These are phyloP conservation scores for Apodemus speciosus DNA, from an alignment of 2,113 vertebrate species.

Conservation along the genomic window DNA sequence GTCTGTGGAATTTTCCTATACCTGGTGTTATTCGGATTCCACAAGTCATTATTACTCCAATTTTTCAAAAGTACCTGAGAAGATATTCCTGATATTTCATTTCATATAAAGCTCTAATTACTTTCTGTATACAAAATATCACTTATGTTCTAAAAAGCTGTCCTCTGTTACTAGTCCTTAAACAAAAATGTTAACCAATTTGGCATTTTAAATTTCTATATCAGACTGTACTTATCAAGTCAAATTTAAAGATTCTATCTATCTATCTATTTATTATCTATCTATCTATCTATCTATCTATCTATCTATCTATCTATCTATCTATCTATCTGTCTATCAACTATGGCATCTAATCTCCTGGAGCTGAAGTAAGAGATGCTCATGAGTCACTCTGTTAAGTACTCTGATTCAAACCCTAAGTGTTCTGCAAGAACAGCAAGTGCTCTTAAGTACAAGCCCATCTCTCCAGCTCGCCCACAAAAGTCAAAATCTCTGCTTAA, in stretches of 20 bases:
- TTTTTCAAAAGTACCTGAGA: neutral
- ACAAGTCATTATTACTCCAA: constrained; percentile 8
- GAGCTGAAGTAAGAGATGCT: neutral
- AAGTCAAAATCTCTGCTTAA: neutral
- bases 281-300: too few relatives aligned
- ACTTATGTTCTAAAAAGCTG: neutral
- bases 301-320: too few relatives aligned
- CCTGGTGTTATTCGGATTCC: neutral
- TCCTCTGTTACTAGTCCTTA: neutral
- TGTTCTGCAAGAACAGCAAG: neutral
- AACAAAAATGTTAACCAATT: neutral
- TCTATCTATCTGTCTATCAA: too few relatives aligned
- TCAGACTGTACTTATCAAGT: neutral
- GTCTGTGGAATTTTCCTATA: neutral
- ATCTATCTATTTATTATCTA: neutral
- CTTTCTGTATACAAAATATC: neutral
- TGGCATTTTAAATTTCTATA: constrained; percentile 14
- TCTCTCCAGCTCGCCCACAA: neutral
- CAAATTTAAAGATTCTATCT: neutral
- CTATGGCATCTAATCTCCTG: neutral
- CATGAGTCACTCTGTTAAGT: neutral
- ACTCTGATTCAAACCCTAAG: neutral
- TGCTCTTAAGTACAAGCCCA: neutral
- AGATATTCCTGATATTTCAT: neutral
- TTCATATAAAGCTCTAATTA: neutral